Conservation (phyloP, 2,113 vertebrate genomes). For the Saguinus imperator region DNA sequence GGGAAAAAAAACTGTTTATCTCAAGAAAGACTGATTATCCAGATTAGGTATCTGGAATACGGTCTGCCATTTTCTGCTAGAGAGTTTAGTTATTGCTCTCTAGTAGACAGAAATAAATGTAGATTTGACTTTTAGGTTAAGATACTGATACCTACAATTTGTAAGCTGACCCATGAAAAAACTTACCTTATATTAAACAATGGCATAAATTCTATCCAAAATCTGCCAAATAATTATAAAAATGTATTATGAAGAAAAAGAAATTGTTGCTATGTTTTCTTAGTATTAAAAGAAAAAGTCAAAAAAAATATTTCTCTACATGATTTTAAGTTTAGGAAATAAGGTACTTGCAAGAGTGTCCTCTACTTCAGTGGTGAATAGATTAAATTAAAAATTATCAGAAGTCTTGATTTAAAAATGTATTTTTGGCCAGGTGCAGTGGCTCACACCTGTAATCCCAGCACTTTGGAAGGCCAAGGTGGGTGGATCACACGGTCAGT, state of each 20-base stretch:
- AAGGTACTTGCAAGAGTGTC: not conserved
- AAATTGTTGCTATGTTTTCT: not conserved
- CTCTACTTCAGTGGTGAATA: not conserved
- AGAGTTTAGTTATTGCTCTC: not conserved
- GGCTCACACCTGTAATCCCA: too few relatives aligned
- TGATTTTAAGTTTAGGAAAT: not conserved
- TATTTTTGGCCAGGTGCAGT: not conserved
- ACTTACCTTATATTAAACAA: not conserved
- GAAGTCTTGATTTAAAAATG: not conserved
- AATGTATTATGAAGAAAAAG: not conserved
- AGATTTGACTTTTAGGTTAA: not conserved
- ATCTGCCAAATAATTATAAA: not conserved
- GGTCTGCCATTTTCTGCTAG: not conserved
- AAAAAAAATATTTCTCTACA: not conserved
- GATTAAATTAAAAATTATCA: not conserved
- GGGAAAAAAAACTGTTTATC: not conserved
- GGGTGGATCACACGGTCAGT: too few relatives aligned
- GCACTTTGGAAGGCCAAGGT: too few relatives aligned
- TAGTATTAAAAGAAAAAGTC: not conserved
- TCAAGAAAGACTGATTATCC: not conserved
- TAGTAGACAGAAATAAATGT: not conserved
- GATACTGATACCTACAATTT: not conserved
- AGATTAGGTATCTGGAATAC: not conserved
- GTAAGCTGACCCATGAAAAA: not conserved
- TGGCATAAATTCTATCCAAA: not conserved